A percentile compares a stretch with the other conserved stretches of the same genome.
These are phyloP conservation scores for Leptestheria dahalacensis DNA, from an alignment of 1,140 invertebrate species.

Conservation along the genomic window DNA sequence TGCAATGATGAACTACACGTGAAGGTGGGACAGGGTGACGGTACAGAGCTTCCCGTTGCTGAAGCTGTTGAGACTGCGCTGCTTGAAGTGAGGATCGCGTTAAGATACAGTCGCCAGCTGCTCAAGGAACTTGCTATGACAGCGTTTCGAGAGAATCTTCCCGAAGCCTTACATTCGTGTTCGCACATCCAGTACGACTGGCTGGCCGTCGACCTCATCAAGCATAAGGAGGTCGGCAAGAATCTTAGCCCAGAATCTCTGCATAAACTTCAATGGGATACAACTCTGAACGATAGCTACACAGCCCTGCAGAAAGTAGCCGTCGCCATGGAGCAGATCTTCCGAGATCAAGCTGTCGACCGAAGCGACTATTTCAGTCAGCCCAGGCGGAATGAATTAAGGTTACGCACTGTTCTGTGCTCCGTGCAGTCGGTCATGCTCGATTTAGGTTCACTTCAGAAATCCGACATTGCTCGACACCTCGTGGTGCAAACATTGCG, in stretches of 20 bases:
- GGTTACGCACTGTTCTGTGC: slow-evolving; percentile 37
- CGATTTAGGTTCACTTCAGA: slow-evolving; percentile 33
- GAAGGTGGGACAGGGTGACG: not conserved
- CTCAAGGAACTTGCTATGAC: not conserved
- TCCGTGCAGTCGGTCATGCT: slow-evolving; percentile 40
- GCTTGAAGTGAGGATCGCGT: not conserved
- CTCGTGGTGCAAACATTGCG: slow-evolving; percentile 38
- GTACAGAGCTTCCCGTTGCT: not conserved
- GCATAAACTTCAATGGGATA: slow-evolving; percentile 34
- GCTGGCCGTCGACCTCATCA: slow-evolving; percentile 31
- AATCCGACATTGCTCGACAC: slow-evolving; percentile 35
- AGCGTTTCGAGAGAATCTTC: slow-evolving; percentile 32
- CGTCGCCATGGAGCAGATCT: slow-evolving; percentile 47
- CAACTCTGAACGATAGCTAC: slow-evolving; percentile 37
- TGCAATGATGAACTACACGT: slow-evolving; percentile 1
- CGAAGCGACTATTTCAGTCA: slow-evolving; percentile 32
- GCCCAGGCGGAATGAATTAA: slow-evolving; percentile 40
- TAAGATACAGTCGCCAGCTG: not conserved
- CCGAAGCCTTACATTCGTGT: slow-evolving; percentile 31
- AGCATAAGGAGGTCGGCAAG: slow-evolving; percentile 36
- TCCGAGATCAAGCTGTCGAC: slow-evolving; percentile 40
- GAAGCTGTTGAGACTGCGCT: not conserved
- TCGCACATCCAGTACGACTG: slow-evolving; percentile 35
- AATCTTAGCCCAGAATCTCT: slow-evolving; percentile 21
- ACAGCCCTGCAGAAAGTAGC: slow-evolving; percentile 45